Base-by-base conservation (phyloP, 2,113 vertebrate species). In the Glaucomys volans region DNA sequence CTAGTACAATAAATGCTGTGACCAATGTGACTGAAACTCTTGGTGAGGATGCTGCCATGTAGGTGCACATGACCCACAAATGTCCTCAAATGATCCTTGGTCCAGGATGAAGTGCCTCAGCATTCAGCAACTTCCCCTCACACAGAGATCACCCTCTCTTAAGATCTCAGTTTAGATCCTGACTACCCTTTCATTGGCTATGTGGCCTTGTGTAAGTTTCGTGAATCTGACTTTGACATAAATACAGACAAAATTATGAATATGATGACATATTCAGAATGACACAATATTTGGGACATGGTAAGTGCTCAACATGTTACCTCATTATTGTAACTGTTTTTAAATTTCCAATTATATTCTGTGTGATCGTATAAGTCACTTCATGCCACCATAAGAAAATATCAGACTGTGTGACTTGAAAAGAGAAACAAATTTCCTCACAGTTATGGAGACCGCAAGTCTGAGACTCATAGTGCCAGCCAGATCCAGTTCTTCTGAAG, bases 1-100 rank as follows among this genome's bases (percentile, higher is more conserved):
- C 47, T 98, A 97, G 96, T 99, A 99, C 97, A 99, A 99, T 87
- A 99, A 99, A 99, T 99, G 98, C 99, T 99, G 82, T 99, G 98
- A 96, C 99, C 99, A 98, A 99, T 99, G 69, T 99, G 98, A 62
- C 99, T 99, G 0, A 99, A 99, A 97, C 99, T 99, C 98, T 99
- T 99, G 0, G 99, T 99, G 95, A 99, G 97, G 96, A 99, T 99
- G 40, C 99, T 99, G 0, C 99, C 99, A 80, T 99, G 0, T 98
- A 98, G 93, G 99, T 99, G 9, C 99, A 99, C 0, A 99, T 98
- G 83, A 98, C 99, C 95, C 99, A 99, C 95, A 99, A 97, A 99
- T 99, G 35, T 97, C 97, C 98, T 99, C 99, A 0, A 99, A 99
- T 84, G 98, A 98, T 0, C 98, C 98, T 82, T 99, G 98, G 90